These are phyloP conservation scores for Vireo griseus DNA, from an alignment of 2,797 vertebrate genomes.

Conservation along the genomic window DNA sequence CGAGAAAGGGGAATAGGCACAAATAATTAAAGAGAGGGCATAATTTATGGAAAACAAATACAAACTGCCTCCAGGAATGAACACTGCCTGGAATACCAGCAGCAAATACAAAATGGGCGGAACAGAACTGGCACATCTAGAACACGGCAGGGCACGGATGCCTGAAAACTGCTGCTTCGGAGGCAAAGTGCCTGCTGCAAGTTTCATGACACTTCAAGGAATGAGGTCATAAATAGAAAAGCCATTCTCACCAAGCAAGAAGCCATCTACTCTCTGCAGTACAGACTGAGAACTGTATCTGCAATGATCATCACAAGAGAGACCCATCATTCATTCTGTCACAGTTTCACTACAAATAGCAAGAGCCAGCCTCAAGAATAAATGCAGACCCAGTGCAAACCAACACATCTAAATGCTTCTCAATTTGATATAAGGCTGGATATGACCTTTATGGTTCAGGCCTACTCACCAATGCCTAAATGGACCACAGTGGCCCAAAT, in stretches of 20 bases:
- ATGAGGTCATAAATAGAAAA: background rate
- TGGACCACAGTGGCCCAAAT: background rate
- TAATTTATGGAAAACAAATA: background rate
- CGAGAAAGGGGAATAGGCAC: background rate
- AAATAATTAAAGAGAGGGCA: background rate
- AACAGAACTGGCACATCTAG: background rate
- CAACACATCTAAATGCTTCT: background rate
- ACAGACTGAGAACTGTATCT: background rate
- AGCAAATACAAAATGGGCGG: background rate
- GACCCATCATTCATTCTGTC: background rate
- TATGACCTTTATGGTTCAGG: background rate
- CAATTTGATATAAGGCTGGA: background rate
- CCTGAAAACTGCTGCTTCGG: background rate
- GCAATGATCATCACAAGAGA: background rate
- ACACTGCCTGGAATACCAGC: background rate
- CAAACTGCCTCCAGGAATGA: background rate
- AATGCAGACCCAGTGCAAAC: background rate
- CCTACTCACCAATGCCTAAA: background rate
- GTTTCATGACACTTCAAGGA: background rate
- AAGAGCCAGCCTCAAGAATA: background rate
- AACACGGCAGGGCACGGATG: rapidly evolving
- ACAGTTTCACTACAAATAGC: background rate
- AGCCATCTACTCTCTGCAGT: background rate
- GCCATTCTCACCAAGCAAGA: background rate
- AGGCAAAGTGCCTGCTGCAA: background rate